These are phyloP conservation scores for Spodoptera litura DNA, from an alignment of 1,140 invertebrate species.

Conservation along the genomic window DNA sequence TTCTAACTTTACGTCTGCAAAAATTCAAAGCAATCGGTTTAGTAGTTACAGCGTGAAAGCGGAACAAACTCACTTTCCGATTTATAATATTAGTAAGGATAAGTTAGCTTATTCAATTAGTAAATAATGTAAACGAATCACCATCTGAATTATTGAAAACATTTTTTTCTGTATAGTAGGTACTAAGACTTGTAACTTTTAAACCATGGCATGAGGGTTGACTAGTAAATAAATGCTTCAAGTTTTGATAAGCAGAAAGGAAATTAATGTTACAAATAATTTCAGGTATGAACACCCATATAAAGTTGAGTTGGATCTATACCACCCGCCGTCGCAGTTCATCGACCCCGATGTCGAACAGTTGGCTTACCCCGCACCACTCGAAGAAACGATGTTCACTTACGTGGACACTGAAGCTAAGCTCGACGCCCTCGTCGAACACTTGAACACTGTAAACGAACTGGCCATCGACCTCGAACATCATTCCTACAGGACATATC, in stretches of 20 bases:
- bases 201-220: too few species aligned
- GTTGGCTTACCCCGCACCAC: slow-evolving; percentile 77
- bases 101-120: too few species aligned
- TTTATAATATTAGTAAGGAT: too few species aligned
- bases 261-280: not conserved
- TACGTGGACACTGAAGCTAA: slow-evolving; percentile 90
- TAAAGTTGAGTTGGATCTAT: slow-evolving; percentile 93
- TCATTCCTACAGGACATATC: slow-evolving; percentile 78
- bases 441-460: slow-evolving; percentile 89
- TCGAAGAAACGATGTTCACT: slow-evolving; percentile 89
- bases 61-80: too few species aligned
- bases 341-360: slow-evolving; percentile 77
- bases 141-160: too few species aligned
- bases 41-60: too few species aligned
- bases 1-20: too few species aligned
- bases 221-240: not conserved
- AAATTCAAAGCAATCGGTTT: too few species aligned
- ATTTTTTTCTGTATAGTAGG: too few species aligned
- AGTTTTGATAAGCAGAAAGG: not conserved
- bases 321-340: slow-evolving; percentile 85
- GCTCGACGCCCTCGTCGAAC: slow-evolving; percentile 89
- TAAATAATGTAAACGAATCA: too few species aligned
- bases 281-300: slow-evolving; percentile 94
- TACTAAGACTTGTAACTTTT: too few species aligned
- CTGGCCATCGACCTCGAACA: slow-evolving; percentile 77